Percentiles rank a stretch among this genome's conserved stretches.
phyloP scores from a whole-genome alignment of 2,888 invertebrate species.

The Platerodrilus igneus region DNA sequence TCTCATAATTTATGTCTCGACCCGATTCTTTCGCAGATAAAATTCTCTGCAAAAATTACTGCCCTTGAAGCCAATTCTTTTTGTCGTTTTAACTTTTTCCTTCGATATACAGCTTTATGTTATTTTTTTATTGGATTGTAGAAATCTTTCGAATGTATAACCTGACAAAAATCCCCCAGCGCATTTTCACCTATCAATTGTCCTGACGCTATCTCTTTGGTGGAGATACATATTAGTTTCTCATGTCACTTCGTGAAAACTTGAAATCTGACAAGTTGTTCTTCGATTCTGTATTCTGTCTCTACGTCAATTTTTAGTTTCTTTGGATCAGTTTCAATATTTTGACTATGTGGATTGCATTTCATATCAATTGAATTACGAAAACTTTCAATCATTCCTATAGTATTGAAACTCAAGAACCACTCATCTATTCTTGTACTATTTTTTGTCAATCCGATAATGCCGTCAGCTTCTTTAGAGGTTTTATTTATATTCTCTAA shows the following conservation, averaged over 20 bases:
- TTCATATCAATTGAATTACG: not conserved
- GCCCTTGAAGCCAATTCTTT: slow-evolving; percentile 2
- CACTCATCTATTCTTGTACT: slow-evolving; percentile 21
- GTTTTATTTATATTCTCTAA: slow-evolving; percentile 13
- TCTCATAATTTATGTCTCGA: slow-evolving; percentile 2
- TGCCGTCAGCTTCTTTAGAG: slow-evolving; percentile 7
- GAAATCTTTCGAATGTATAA: slow-evolving; percentile 1
- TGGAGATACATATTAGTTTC: slow-evolving; percentile 9
- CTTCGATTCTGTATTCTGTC: slow-evolving; percentile 7
- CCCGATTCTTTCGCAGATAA: slow-evolving; percentile 9
- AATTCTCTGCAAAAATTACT: slow-evolving; percentile 7
- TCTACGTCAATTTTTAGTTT: too few relatives aligned
- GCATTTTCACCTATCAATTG: slow-evolving; percentile 2
- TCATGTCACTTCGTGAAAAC: slow-evolving; percentile 8
- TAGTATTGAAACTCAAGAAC: slow-evolving; percentile 21
- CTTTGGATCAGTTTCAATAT: slow-evolving; percentile 12
- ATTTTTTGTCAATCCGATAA: slow-evolving; percentile 19
- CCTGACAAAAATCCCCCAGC: too few relatives aligned
- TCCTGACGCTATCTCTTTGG: slow-evolving; percentile 14
- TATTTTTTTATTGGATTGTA: slow-evolving; percentile 7
- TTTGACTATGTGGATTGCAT: slow-evolving; percentile 13
- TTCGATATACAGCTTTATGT: not conserved
- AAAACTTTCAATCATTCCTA: slow-evolving; percentile 17
- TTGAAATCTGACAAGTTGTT: slow-evolving; percentile 10
- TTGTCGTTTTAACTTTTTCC: not conserved